These are phyloP conservation scores for Plecturocebus donacophilus DNA, from an alignment of 2,113 vertebrate species.

Conservation along the genomic window DNA sequence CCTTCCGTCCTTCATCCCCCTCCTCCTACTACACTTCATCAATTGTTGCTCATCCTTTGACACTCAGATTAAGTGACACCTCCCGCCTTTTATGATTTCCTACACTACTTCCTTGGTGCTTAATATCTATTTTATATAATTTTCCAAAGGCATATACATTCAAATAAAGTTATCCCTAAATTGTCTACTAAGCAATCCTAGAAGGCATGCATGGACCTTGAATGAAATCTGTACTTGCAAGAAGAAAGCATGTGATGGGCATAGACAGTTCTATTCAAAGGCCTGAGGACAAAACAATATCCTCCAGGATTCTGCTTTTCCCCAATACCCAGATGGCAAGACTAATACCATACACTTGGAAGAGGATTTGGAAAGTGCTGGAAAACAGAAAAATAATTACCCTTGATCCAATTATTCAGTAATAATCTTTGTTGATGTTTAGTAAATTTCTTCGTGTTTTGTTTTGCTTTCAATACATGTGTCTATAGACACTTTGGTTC, in stretches of 20 bases:
- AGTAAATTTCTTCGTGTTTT: neutral
- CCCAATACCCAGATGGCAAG: neutral
- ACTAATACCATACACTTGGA: neutral
- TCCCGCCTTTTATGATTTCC: neutral
- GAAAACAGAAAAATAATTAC: neutral
- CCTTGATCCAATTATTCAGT: neutral
- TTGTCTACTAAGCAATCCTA: neutral
- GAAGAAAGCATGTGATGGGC: neutral
- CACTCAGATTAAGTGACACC: neutral
- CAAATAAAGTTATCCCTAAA: neutral
- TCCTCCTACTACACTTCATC: neutral
- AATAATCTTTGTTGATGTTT: neutral
- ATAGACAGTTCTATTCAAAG: neutral
- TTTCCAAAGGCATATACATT: neutral
- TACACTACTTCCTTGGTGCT: neutral
- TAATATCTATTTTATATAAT: neutral
- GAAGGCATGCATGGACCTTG: neutral
- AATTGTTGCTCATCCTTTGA: neutral
- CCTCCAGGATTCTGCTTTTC: constrained; percentile 1
- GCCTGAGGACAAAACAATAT: neutral
- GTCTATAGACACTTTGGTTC: neutral
- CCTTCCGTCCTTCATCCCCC: neutral
- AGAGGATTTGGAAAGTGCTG: constrained; percentile 1
- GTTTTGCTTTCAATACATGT: neutral
- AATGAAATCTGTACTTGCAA: neutral